phyloP scores from a whole-genome alignment of 2,797 vertebrate species.

The Mormyrus hasselquistii region DNA sequence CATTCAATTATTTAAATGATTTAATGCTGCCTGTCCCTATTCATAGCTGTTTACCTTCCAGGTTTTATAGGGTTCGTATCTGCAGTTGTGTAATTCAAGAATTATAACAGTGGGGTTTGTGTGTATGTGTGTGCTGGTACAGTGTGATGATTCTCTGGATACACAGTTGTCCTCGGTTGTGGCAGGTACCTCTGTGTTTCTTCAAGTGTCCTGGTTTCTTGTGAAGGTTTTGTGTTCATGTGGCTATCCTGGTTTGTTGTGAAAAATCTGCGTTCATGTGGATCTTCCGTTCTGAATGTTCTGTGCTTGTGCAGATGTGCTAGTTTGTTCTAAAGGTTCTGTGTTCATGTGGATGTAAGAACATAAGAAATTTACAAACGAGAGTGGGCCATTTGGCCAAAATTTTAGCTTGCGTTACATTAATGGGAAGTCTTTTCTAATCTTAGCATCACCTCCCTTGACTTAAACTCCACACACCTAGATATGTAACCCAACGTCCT shows the following conservation, averaged over 20 bases:
- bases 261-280: neutral
- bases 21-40: neutral
- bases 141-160: neutral
- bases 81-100: neutral
- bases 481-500: no score
- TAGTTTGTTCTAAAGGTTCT: neutral
- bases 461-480: no score
- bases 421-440: no score
- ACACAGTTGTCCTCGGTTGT: neutral
- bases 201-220: neutral
- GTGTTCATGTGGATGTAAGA: neutral
- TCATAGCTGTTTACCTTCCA: neutral
- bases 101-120: neutral
- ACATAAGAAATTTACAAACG: no score
- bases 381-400: no score
- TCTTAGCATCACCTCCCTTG: no score
- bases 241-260: neutral
- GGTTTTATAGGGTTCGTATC: neutral
- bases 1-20: neutral
- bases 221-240: neutral
- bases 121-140: neutral
- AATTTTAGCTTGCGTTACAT: no score
- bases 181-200: neutral
- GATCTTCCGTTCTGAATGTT: neutral
- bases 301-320: neutral